phyloP scores from a whole-genome alignment of 2,113 vertebrate species.

The Periophthalmus modestus region DNA sequence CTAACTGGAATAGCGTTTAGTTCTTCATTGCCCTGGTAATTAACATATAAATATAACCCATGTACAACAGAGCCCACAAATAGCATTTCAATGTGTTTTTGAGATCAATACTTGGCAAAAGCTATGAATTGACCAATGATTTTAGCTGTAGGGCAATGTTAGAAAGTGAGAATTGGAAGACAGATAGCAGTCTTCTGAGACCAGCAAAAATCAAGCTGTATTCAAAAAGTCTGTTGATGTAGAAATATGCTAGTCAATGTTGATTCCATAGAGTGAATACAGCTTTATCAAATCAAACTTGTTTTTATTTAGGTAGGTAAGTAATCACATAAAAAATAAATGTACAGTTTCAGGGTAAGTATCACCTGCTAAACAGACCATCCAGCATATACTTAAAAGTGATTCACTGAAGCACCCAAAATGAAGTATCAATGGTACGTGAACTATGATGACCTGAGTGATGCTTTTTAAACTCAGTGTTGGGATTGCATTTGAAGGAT shows the following conservation, averaged over 20 bases:
- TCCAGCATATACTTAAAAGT: too few relatives aligned
- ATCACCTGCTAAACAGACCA: too few relatives aligned
- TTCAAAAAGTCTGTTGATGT: not conserved
- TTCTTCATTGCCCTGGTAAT: not conserved
- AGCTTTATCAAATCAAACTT: too few relatives aligned
- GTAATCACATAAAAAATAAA: too few relatives aligned
- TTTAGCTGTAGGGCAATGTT: conserved; percentile 11
- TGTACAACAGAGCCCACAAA: not conserved
- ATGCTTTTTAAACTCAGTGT: not conserved
- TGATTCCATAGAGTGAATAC: too few relatives aligned
- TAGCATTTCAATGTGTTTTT: not conserved
- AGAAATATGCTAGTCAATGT: not conserved
- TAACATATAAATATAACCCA: not conserved
- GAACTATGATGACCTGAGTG: not conserved
- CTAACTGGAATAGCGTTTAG: not conserved
- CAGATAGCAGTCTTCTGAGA: not conserved
- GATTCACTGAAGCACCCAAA: too few relatives aligned
- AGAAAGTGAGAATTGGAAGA: conserved; percentile 23
- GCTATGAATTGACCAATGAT: conserved; percentile 1
- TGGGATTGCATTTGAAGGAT: not conserved
- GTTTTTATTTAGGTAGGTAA: too few relatives aligned
- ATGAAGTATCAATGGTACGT: too few relatives aligned
- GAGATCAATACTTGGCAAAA: conserved; percentile 20
- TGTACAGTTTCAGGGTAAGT: too few relatives aligned
- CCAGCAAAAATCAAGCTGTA: not conserved